phyloP scores from a whole-genome alignment of 2,797 vertebrate genomes.

The Lutjanus argentimaculatus region DNA sequence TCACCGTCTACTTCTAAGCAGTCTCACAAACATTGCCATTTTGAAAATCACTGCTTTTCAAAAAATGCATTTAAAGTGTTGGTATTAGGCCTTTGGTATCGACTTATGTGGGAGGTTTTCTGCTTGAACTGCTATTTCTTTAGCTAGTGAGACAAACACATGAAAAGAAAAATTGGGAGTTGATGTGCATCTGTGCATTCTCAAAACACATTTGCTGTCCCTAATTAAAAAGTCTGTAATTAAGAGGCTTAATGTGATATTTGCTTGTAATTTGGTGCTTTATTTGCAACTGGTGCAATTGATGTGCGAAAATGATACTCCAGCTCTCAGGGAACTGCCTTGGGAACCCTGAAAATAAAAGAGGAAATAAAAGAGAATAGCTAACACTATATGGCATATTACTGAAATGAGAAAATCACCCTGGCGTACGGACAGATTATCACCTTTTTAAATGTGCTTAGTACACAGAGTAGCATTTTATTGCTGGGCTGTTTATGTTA shows the following conservation, averaged over 20 bases:
- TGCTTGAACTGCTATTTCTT: constrained; percentile 6
- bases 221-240: constrained; percentile 69
- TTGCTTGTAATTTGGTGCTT: constrained; percentile 53
- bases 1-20: constrained; percentile 5
- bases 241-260: constrained; percentile 55
- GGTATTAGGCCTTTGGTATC: background rate
- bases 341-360: constrained; percentile 49
- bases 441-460: constrained; percentile 14
- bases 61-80: constrained; percentile 18
- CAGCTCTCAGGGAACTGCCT: constrained; percentile 48
- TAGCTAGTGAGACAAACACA: background rate
- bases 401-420: constrained; percentile 36
- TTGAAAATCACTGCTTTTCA: constrained; percentile 35
- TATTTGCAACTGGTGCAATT: constrained; percentile 65
- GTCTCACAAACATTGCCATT: constrained; percentile 14
- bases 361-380: constrained; percentile 22
- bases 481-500: background rate
- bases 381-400: constrained; percentile 12
- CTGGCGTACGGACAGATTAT: background rate
- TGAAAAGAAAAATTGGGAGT: constrained; percentile 9
- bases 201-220: constrained; percentile 42
- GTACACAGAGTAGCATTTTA: background rate
- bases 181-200: constrained; percentile 38
- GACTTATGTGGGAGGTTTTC: background rate
- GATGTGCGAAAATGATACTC: constrained; percentile 55